Evolutionary conservation across 2,888 invertebrate genomes (phyloP), one percentile per base, ranked within the genome.

Genomic region (Eupelmus urozonus): DNA sequence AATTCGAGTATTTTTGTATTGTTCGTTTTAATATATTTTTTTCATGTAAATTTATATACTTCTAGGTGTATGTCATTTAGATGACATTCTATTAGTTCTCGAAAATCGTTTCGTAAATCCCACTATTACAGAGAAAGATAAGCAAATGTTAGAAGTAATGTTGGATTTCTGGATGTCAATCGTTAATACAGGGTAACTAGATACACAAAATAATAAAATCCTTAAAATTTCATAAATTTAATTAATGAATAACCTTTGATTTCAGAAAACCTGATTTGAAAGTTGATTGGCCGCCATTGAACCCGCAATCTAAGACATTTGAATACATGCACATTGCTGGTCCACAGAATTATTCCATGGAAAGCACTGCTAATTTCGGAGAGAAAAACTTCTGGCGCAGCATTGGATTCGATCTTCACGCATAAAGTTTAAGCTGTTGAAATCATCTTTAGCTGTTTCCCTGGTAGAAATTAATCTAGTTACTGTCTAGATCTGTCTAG

Each of bases 171-270:
- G 74, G 78, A 1, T 55, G 9, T 70, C 74, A 0, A 13, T 78
- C n/a, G 74, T 45, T 2, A 63, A 1, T 11, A 25, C 20, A 45
- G 65, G 78, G 78, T 74, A 20, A 73, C 5, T 9, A 34, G 9
- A 13, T 49, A 13, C 16, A 49, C 13, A 49, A 49, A 49, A 49
- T 13, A 49, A 16, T 16, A 3, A 49, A 16, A 13, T 49, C 13
- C 3, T 13, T 49, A 42, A 18, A 34, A 87, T 91, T 3, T 25
- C 18, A 51, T 49, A 11, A 27, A 27, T 51, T 51, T 20, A 49
- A 62, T 53, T 59, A 20, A n/a, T 75, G 29, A 34, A 5, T 34
- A 49, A 2, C 3, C 7, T 9, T 13, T 9, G 3, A 59, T 60
- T 67, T 23, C 2, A 80, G 69, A 34, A 23, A 29, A 53, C 80